Evolutionary conservation across 2,888 invertebrate genomes (phyloP).

Genomic region (Megamerina dolium): DNA sequence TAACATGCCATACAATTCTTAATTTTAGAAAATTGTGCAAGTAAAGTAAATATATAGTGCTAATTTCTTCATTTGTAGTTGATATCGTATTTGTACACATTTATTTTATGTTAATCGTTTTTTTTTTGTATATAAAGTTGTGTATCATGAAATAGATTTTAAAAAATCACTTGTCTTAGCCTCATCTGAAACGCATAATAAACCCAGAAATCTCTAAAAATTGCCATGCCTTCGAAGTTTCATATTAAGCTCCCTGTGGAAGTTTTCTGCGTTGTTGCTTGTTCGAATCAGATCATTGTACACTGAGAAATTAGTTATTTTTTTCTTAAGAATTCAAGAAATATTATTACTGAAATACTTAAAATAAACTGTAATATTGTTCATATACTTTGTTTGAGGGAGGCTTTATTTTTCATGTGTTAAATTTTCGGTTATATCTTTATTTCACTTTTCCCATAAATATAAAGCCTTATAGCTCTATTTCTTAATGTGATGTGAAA

Average conservation of each 20-base stretch:
- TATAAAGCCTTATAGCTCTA: too few relatives aligned
- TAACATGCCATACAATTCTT: too few relatives aligned
- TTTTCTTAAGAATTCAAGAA: constrained; percentile 12
- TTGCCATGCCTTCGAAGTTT: constrained; percentile 12
- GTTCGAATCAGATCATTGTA: constrained; percentile 16
- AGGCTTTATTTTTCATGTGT: too few relatives aligned
- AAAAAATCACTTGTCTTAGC: constrained; percentile 15
- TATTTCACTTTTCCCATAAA: too few relatives aligned
- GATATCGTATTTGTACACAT: constrained; percentile 12
- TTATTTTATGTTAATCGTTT: constrained; percentile 8
- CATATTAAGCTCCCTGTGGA: constrained; percentile 11
- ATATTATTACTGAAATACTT: constrained; percentile 10
- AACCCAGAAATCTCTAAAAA: constrained; percentile 13
- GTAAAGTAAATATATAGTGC: constrained; percentile 15
- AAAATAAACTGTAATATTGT: constrained; percentile 15
- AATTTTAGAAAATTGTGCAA: too few relatives aligned
- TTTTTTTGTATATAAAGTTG: constrained; percentile 8
- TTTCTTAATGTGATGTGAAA: too few relatives aligned
- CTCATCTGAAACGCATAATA: constrained; percentile 10
- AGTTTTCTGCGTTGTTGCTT: too few relatives aligned
- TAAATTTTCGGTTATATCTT: too few relatives aligned
- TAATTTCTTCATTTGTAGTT: constrained; percentile 13
- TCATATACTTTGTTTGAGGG: constrained; percentile 13
- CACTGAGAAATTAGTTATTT: constrained; percentile 12
- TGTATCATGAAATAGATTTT: constrained; percentile 15